A percentile compares a stretch with the other conserved stretches of the same genome.
Evolutionary conservation across 2,113 vertebrate genomes (phyloP).

Genomic region (Spermophilus dauricus): DNA sequence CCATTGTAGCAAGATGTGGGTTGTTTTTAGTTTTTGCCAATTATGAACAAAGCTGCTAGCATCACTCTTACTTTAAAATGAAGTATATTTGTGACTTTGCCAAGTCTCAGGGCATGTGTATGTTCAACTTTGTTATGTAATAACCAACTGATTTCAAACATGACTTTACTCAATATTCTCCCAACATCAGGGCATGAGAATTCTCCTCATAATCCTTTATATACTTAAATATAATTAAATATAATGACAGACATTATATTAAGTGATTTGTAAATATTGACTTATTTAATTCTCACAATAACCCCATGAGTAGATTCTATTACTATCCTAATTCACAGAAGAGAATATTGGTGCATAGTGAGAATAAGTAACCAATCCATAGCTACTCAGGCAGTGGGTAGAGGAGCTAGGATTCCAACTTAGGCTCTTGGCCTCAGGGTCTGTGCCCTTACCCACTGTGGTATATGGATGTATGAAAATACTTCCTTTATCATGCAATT

Average conservation of each 20-base stretch:
- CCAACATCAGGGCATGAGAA: background rate
- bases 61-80: conserved; percentile 26
- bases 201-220: background rate
- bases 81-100: background rate
- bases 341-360: background rate
- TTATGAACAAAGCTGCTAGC: background rate
- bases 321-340: conserved; percentile 14
- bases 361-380: background rate
- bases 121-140: background rate
- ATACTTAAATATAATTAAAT: background rate
- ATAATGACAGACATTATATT: background rate
- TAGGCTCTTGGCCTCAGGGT: background rate
- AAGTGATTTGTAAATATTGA: conserved; percentile 35
- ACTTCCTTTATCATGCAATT: background rate
- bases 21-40: background rate
- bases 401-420: background rate
- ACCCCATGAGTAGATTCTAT: background rate
- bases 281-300: background rate
- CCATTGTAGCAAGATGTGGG: background rate
- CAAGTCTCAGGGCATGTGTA: background rate
- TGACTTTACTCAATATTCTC: background rate
- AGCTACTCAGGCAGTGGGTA: background rate
- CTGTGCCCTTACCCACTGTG: background rate
- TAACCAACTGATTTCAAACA: background rate
- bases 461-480: background rate